These are phyloP conservation scores for Epinephelus lanceolatus DNA, from an alignment of 2,113 vertebrate species.

Conservation along the genomic window DNA sequence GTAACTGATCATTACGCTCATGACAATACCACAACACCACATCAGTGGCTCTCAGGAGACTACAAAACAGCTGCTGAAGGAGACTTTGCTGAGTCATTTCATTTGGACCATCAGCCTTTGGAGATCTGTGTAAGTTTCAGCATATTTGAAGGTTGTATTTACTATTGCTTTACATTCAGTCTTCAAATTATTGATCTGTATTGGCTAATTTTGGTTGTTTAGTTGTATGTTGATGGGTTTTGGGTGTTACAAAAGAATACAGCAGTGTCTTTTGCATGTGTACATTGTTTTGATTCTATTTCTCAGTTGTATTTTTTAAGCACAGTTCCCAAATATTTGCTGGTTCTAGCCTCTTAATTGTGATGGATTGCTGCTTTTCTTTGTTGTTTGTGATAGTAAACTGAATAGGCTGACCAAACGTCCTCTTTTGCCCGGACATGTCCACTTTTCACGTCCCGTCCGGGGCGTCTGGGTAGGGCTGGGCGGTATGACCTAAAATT, in stretches of 20 bases:
- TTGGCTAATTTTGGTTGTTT: neutral
- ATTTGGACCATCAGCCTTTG: neutral
- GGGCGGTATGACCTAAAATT: too few relatives aligned
- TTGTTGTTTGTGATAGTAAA: neutral
- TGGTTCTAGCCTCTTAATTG: neutral
- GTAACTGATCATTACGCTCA: slow-evolving; percentile 19
- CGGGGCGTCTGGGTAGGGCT: too few relatives aligned
- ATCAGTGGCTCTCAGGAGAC: slow-evolving; percentile 4
- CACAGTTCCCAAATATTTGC: neutral
- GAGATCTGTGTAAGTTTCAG: neutral
- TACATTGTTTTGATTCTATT: neutral
- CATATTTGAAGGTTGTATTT: neutral
- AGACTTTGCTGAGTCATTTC: neutral
- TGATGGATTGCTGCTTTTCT: neutral
- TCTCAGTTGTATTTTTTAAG: neutral
- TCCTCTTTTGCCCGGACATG: too few relatives aligned
- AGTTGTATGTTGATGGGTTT: neutral
- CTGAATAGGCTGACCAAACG: too few relatives aligned
- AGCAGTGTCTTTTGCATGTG: neutral
- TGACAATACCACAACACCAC: neutral
- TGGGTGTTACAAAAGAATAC: neutral
- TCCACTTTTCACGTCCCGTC: too few relatives aligned
- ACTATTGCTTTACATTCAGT: neutral
- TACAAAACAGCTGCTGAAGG: neutral
- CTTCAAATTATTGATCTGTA: neutral